Evolutionary conservation across 2,113 vertebrate genomes (phyloP).

Genomic region (human): GRCh38 chr7:2617501-2618000

Average conservation of each 20-base stretch:
- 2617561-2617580: too few species aligned
- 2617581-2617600: too few species aligned
- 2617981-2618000: background rate
- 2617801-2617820: background rate
- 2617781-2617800: background rate
- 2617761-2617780: background rate
- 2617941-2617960: background rate
- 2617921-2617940: background rate
- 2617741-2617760: background rate
- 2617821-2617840: background rate
- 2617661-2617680: background rate
- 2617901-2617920: background rate
- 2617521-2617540: background rate
- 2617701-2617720: background rate
- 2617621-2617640: background rate
- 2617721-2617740: rapidly evolving
- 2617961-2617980: too few species aligned
- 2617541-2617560: rapidly evolving
- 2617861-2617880: background rate
- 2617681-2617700: background rate
- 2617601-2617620: background rate
- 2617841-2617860: background rate
- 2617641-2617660: background rate
- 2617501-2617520: background rate
- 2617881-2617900: background rate